Percentiles rank a stretch among this genome's conserved stretches.
Conservation (phyloP, 2,888 invertebrate species). For the Octodonta nipae region DNA sequence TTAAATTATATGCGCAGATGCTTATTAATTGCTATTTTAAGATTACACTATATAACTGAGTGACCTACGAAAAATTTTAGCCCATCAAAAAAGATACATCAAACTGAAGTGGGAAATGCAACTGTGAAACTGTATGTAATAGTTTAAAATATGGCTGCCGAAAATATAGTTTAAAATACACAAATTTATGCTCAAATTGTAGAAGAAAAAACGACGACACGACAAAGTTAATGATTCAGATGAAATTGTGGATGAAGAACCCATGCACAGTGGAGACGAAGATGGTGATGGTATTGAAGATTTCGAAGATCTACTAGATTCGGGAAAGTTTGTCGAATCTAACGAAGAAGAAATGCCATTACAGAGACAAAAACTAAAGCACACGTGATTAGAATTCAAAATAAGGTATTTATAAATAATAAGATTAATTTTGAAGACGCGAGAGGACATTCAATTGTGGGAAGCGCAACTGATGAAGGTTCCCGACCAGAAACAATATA, state of each 20-base stretch:
- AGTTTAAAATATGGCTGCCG: conserved; percentile 7
- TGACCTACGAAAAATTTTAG: no score
- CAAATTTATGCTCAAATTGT: conserved; percentile 15
- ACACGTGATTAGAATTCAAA: conserved; percentile 6
- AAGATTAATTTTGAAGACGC: no score
- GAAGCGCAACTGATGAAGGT: no score
- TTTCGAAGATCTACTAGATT: conserved; percentile 13
- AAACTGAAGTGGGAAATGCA: no score
- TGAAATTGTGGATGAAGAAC: conserved; percentile 12
- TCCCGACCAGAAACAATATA: no score
- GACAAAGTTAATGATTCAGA: conserved; percentile 14
- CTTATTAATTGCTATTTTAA: no score
- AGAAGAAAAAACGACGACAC: conserved; percentile 11
- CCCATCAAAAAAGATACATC: no score
- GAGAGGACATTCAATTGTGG: no score
- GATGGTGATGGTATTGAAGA: conserved; percentile 12
- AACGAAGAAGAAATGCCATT: conserved; percentile 10
- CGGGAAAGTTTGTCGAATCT: no score
- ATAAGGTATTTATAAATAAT: conserved; percentile 5
- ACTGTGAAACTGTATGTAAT: conserved; percentile 13
- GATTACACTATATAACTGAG: no score
- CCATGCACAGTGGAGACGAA: conserved; percentile 8
- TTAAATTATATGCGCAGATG: no score
- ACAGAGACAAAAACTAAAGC: conserved; percentile 5
- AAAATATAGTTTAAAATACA: conserved; percentile 4